Evolutionary conservation across 1,140 invertebrate genomes (phyloP), one percentile per base, ranked within the genome.

Genomic region (Drosophila auraria): DNA sequence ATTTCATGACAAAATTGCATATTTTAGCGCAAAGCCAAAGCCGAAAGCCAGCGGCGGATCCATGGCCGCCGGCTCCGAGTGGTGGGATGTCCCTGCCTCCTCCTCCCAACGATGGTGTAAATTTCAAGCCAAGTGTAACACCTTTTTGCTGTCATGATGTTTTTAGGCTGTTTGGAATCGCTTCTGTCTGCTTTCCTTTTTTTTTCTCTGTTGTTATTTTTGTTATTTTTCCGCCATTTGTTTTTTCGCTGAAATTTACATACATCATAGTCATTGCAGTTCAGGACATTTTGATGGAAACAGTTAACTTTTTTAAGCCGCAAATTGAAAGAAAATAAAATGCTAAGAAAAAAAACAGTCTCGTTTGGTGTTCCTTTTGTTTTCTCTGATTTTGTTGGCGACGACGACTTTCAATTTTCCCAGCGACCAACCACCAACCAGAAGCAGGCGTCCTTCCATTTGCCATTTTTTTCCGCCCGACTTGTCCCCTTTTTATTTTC

Each of bases 1-100:
- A 83, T 87, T 83, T 87, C 78, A 83, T 87, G 84, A 81, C 77
- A 80, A 83, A 78, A 74, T 83, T 87, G 84, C 70, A 87, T 87
- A 87, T 87, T 87, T 87, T 83, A 87, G 77, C 71, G 71, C 61
- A 74, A 63, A 73, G 60, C 71, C 72, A 84, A 81, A 70, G 80
- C 62, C 77, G 69, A 69, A 61, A 78, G 57, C 63, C 61, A 79
- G 59, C 36, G 38, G 23, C 66, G 69, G 61, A 53, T 78, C 63
- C 68, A 49, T 61, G 49, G 68, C 50, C 33, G 40, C 23, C 49
- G 51, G 60, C 47, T 36, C 17, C 57, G 57, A 23, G 42, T 62
- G 6, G 47, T 44, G 42, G n/a, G 5, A 25, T 20, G 38, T 6
- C 17, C 20, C 30, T 47, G 30, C 20, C 27, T 20, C 36, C 7